Conservation (phyloP, 2,797 vertebrate genomes). For the Enteromius mattozi region DNA sequence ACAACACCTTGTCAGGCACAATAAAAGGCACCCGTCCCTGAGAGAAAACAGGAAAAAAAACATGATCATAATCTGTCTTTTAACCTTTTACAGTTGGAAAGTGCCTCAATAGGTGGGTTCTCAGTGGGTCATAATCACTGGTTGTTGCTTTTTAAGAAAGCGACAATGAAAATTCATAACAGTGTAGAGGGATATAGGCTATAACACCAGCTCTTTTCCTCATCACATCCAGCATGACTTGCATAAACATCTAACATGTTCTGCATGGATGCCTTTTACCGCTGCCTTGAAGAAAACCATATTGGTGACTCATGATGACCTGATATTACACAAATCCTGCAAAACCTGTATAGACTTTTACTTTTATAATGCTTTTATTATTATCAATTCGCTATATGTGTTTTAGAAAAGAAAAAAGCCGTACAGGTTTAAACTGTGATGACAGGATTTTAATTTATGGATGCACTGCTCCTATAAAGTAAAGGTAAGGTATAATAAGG, state of each 20-base stretch:
- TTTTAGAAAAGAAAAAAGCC: background rate
- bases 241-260: background rate
- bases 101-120: background rate
- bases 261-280: background rate
- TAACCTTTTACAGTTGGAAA: background rate
- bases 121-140: background rate
- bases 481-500: background rate
- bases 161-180: background rate
- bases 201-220: background rate
- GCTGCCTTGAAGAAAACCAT: slow-evolving; percentile 14
- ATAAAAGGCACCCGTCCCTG: slow-evolving; percentile 92
- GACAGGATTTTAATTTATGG: background rate
- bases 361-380: background rate
- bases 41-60: slow-evolving; percentile 1
- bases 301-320: background rate
- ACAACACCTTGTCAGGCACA: slow-evolving; percentile 92
- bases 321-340: background rate
- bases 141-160: background rate
- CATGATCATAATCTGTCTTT: background rate
- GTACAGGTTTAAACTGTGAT: background rate
- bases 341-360: background rate
- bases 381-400: background rate
- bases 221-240: background rate
- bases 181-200: background rate
- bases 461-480: background rate